Base-by-base conservation (phyloP, 2,113 vertebrate genomes). In the Erythrolamprus reginae region DNA sequence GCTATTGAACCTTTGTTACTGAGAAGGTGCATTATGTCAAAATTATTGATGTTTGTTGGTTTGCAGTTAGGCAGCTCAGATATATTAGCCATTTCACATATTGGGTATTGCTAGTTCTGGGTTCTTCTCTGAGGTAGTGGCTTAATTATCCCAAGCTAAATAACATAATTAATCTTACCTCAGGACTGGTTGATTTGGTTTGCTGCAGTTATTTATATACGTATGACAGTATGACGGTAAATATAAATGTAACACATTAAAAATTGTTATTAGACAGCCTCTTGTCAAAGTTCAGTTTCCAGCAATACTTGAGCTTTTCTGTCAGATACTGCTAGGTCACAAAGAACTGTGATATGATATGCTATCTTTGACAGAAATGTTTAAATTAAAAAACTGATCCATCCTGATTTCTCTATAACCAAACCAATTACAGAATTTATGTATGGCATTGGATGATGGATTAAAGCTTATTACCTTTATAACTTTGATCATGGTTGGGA, bases 121-220 rank as follows among this genome's bases (percentile, higher is more conserved):
- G 0, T 52, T 89, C 47, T 2, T 93, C 89, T 92, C 82, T 28
- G 21, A 89, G 92, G 56, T 94, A 92, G 92, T 65, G 26, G 45
- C 84, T 92, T 93, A 91, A 95, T 93, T 50, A 93, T 86, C 21
- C 52, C 94, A 92, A 94, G 88, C 52, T 89, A 92, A 95, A 56
- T 55, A 92, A 93, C 90, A 93, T 93, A 95, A 93, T 94, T 95
- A 93, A 93, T 93, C 55, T 94, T 91, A 82, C 50, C 90, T 92
- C 61, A 87, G 56, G 45, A 90, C 26, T 19, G 51, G 19, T 93
- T 94, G 89, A 53, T 92, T 82, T 84, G 92, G 83, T 88, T 15
- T 93, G 87, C 42, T 24, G 82, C 91, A 92, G 84, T 86, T 95
- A 84, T 93, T 96, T 95, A 93, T 53, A 88, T 92, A 94, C 91